Evolutionary conservation across 1,140 invertebrate species (phyloP).

Genomic region (Meloidogyne floridensis): DNA sequence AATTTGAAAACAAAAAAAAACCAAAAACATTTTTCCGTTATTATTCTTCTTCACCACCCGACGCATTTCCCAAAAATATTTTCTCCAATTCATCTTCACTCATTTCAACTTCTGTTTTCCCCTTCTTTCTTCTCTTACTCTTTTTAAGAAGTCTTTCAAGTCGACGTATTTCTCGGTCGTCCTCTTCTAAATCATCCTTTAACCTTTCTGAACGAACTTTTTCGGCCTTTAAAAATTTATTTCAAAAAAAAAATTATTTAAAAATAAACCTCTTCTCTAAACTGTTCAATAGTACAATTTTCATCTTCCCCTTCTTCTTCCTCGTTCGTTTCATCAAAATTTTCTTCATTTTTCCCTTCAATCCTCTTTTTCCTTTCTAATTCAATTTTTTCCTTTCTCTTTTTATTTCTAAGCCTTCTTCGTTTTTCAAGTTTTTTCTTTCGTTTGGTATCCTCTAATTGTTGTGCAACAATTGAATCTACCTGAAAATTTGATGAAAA

Average conservation of each 20-base stretch:
- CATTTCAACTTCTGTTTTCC: background rate
- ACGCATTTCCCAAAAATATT: background rate
- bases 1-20: too few species aligned
- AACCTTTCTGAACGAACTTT: background rate
- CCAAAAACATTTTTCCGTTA: background rate
- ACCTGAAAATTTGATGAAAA: background rate
- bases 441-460: background rate
- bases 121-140: background rate
- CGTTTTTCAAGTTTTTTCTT: constrained; percentile 7
- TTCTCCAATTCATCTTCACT: constrained; percentile 4
- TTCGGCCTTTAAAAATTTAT: background rate
- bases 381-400: background rate
- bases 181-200: background rate
- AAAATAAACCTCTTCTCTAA: background rate
- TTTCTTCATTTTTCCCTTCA: background rate
- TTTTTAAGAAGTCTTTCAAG: background rate
- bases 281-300: background rate
- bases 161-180: background rate
- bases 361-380: background rate
- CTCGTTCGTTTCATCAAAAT: background rate
- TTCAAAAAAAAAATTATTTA: background rate
- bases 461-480: background rate
- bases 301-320: background rate
- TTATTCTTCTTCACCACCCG: background rate
- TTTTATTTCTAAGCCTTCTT: constrained; percentile 3